phyloP scores from a whole-genome alignment of 2,888 invertebrate genomes.

The Agriopis aurantiaria region DNA sequence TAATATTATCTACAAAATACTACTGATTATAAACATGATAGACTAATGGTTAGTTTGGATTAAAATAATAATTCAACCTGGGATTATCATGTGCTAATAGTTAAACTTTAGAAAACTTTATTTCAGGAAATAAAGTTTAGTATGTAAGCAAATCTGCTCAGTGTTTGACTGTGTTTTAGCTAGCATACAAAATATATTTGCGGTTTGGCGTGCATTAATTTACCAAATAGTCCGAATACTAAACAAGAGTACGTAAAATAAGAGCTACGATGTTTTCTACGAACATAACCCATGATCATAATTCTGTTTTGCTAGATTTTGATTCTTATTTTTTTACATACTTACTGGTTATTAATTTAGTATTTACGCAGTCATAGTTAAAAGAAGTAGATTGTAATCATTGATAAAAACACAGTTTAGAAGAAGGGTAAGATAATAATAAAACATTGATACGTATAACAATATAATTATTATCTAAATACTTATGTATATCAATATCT shows the following conservation, averaged over 20 bases:
- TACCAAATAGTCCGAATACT: conserved; percentile 36
- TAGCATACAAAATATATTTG: conserved; percentile 41
- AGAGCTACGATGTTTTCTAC: conserved; percentile 36
- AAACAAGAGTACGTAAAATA: conserved; percentile 49
- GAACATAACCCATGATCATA: conserved; percentile 14
- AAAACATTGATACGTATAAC: too few relatives aligned
- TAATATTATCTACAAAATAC: not conserved
- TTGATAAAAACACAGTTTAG: not conserved
- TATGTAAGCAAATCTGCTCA: conserved; percentile 41
- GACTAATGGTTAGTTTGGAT: conserved; percentile 9
- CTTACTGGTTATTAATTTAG: not conserved
- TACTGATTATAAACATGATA: conserved; percentile 3
- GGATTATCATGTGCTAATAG: conserved; percentile 8
- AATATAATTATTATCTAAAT: too few relatives aligned
- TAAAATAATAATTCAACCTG: conserved; percentile 13
- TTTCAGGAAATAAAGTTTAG: conserved; percentile 12
- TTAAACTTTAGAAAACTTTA: conserved; percentile 10
- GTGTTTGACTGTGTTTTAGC: conserved; percentile 43
- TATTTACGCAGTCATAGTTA: not conserved
- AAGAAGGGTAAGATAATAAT: not conserved
- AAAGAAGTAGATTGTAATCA: not conserved
- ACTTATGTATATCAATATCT: too few relatives aligned
- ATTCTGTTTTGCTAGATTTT: not conserved
- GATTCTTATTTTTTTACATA: not conserved
- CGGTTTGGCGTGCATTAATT: conserved; percentile 39